phyloP scores from a whole-genome alignment of 2,113 vertebrate genomes.

The Tyto alba region DNA sequence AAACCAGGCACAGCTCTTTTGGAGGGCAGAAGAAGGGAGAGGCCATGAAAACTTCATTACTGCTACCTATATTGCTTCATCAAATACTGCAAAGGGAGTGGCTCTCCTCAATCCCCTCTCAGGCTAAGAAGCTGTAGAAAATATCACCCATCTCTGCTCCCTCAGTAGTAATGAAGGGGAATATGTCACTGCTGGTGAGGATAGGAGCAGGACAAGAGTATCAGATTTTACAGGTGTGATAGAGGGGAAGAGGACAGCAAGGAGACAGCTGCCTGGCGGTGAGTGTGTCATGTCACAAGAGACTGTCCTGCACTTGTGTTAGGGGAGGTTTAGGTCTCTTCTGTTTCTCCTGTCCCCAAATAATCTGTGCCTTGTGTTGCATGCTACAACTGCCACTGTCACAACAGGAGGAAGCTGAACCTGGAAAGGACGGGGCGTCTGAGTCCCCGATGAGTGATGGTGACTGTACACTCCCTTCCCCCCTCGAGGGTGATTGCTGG shows the following conservation, averaged over 20 bases:
- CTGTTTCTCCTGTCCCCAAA: not conserved
- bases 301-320: not conserved
- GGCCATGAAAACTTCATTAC: not conserved
- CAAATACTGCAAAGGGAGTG: not conserved
- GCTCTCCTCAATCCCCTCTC: not conserved
- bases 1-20: not conserved
- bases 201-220: not conserved
- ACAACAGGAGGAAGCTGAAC: not conserved
- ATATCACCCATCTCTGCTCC: not conserved
- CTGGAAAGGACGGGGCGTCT: fast-evolving
- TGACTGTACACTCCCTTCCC: fast-evolving
- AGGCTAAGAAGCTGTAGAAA: not conserved
- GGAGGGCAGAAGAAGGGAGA: not conserved
- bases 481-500: not conserved
- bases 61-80: not conserved
- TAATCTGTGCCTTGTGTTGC: not conserved
- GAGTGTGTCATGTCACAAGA: not conserved
- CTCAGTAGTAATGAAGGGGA: not conserved
- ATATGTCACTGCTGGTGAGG: not conserved
- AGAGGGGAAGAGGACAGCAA: not conserved
- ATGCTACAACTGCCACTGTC: not conserved
- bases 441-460: not conserved
- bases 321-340: not conserved
- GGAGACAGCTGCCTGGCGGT: not conserved
- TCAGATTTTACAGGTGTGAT: not conserved